Conservation (phyloP, 2,888 invertebrate genomes). For the Caenorhabditis japonica region DNA sequence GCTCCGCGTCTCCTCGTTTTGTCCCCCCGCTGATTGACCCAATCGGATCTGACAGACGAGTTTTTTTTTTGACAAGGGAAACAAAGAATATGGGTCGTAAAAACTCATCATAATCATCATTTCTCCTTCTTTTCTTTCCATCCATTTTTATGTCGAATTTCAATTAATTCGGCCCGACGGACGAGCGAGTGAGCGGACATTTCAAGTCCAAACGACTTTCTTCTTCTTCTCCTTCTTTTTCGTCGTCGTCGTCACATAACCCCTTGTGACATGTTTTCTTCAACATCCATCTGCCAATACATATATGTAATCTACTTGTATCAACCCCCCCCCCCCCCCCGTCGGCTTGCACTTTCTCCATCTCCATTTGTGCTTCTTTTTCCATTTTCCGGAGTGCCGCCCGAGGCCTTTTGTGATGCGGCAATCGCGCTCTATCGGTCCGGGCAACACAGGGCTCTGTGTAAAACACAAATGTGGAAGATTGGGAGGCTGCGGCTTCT, state of each 20-base stretch:
- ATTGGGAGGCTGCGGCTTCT: no score
- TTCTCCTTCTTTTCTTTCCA: slow-evolving; percentile 9
- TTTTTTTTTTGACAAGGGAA: no score
- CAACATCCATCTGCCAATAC: slow-evolving; percentile 22
- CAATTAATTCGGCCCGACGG: slow-evolving; percentile 36
- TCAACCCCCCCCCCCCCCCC: no score
- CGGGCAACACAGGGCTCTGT: no score
- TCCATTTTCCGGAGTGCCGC: no score
- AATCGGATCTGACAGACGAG: neutral
- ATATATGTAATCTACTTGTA: slow-evolving; percentile 2
- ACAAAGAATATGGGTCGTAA: slow-evolving; percentile 3
- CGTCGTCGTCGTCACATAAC: slow-evolving; percentile 34
- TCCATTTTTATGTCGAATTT: slow-evolving; percentile 9
- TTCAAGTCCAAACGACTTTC: slow-evolving; percentile 18
- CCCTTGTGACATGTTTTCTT: slow-evolving; percentile 47
- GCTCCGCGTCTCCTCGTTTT: slow-evolving; percentile 14
- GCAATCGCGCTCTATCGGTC: no score
- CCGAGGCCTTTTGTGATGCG: no score
- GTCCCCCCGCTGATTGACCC: slow-evolving; percentile 28
- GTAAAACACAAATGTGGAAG: no score
- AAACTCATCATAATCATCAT: slow-evolving; percentile 19
- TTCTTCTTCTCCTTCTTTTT: slow-evolving; percentile 12
- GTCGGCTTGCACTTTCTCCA: no score
- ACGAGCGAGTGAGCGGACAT: slow-evolving; percentile 23
- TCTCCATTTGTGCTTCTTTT: no score